Conservation (phyloP, 2,888 invertebrate species). For the Branchellion lobata region DNA sequence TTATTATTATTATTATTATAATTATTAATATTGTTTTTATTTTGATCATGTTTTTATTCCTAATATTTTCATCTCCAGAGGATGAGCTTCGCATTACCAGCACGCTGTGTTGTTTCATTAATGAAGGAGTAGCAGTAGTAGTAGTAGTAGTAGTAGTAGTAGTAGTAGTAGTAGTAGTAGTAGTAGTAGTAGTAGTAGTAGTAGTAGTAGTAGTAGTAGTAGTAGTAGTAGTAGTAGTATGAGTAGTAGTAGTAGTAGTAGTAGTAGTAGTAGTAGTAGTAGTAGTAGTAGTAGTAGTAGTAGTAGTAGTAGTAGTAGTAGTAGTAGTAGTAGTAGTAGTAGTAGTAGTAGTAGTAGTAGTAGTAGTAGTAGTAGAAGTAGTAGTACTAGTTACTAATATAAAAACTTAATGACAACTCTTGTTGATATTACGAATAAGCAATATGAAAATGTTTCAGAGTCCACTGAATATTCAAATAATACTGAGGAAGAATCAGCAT, state of each 20-base stretch:
- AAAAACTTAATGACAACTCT: no score
- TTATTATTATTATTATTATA: no score
- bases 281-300: constrained; percentile 9
- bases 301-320: constrained; percentile 9
- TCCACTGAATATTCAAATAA: no score
- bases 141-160: constrained; percentile 9
- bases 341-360: constrained; percentile 9
- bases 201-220: constrained; percentile 9
- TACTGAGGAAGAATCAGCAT: no score
- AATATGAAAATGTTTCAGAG: no score
- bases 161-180: constrained; percentile 9
- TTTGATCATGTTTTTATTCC: no score
- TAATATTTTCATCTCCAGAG: no score
- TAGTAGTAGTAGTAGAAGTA: not conserved
- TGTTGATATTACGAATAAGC: no score
- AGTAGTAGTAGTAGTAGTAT: constrained; percentile 9
- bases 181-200: constrained; percentile 9
- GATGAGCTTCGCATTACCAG: no score
- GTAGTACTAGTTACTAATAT: not conserved
- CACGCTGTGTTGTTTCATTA: no score
- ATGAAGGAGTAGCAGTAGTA: not conserved
- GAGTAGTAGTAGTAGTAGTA: constrained; percentile 9
- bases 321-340: constrained; percentile 9
- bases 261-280: constrained; percentile 9
- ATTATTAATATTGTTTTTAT: no score